Evolutionary conservation across 2,113 vertebrate genomes (phyloP).

Genomic region (Poecilia latipinna): DNA sequence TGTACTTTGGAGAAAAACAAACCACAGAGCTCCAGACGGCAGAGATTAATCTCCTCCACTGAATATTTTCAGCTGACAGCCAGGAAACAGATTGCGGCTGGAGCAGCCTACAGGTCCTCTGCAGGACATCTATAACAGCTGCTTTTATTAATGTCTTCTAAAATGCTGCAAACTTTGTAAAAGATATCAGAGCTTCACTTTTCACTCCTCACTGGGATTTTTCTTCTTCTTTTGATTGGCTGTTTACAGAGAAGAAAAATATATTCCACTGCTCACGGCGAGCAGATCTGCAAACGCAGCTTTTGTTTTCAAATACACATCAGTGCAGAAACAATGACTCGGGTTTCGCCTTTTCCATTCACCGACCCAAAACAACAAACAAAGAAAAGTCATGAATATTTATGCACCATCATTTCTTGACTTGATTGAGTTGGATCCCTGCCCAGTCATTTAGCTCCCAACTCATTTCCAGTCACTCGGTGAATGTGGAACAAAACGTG

Average conservation of each 20-base stretch:
- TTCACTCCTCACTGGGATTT: slow-evolving; percentile 34
- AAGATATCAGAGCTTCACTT: slow-evolving; percentile 40
- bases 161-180: slow-evolving; percentile 57
- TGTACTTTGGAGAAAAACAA: slow-evolving; percentile 12
- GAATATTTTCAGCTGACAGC: slow-evolving; percentile 68
- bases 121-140: slow-evolving; percentile 61
- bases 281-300: slow-evolving; percentile 46
- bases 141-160: slow-evolving; percentile 70
- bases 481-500: neutral
- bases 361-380: slow-evolving; percentile 25
- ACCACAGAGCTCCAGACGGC: slow-evolving; percentile 40
- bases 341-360: slow-evolving; percentile 32
- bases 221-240: slow-evolving; percentile 11
- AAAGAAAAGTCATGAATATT: slow-evolving; percentile 57
- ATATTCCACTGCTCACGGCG: slow-evolving; percentile 14
- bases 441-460: slow-evolving; percentile 41
- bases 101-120: slow-evolving; percentile 47
- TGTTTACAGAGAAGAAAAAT: slow-evolving; percentile 29
- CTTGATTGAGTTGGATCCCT: slow-evolving; percentile 57
- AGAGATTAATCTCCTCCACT: slow-evolving; percentile 71
- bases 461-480: slow-evolving; percentile 17
- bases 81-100: slow-evolving; percentile 64
- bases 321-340: slow-evolving; percentile 42
- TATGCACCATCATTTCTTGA: slow-evolving; percentile 40
- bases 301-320: slow-evolving; percentile 36